These are phyloP conservation scores for Novumbra hubbsi DNA, from an alignment of 2,797 vertebrate species.

Conservation along the genomic window DNA sequence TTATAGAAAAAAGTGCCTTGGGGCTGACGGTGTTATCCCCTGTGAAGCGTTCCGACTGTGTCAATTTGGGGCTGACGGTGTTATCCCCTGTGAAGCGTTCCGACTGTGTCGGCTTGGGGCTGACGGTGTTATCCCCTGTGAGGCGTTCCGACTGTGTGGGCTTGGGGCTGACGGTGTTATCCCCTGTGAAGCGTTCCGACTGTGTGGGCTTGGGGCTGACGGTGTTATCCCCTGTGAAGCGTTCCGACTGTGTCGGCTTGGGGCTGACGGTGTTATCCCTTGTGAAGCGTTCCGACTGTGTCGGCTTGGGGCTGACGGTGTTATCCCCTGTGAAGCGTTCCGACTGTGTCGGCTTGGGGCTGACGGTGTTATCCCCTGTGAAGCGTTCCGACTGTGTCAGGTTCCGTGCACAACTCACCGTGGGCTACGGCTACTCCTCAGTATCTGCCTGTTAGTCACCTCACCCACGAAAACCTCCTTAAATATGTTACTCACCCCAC, in stretches of 20 bases:
- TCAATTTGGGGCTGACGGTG: conserved; percentile 17
- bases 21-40: conserved; percentile 28
- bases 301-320: too few relatives aligned
- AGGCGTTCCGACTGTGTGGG: too few relatives aligned
- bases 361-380: conserved; percentile 10
- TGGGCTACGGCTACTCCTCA: neutral
- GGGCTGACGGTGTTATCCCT: too few relatives aligned
- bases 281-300: too few relatives aligned
- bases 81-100: conserved; percentile 24
- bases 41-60: neutral
- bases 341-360: conserved; percentile 12
- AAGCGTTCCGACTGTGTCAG: conserved; percentile 15
- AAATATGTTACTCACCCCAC: neutral
- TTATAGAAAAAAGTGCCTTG: conserved; percentile 51
- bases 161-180: conserved; percentile 23
- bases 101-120: conserved; percentile 8
- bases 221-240: too few relatives aligned
- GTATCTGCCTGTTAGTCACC: conserved; percentile 15
- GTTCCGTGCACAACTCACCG: neutral
- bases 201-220: too few relatives aligned
- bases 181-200: conserved; percentile 14
- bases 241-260: too few relatives aligned
- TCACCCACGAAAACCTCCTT: conserved; percentile 16
- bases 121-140: conserved; percentile 27
- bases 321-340: conserved; percentile 28